Conservation (phyloP, 2,888 invertebrate genomes). For the Ariolimax columbianus region DNA sequence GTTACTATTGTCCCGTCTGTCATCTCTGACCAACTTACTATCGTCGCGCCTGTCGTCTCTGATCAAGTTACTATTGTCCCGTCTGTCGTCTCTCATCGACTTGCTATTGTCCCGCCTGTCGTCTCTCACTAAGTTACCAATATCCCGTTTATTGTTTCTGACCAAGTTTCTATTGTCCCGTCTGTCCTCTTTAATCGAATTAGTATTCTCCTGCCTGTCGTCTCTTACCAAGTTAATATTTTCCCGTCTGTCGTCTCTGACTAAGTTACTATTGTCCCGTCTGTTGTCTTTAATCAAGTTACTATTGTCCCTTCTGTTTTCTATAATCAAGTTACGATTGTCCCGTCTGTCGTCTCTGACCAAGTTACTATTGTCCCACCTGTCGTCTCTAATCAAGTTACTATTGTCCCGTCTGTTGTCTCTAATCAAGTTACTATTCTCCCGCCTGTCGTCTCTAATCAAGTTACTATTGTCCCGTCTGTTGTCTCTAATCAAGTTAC, state of each 20-base stretch:
- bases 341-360: background rate
- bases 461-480: background rate
- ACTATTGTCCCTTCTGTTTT: background rate
- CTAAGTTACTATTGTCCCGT: background rate
- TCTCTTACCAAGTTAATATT: background rate
- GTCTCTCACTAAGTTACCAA: background rate
- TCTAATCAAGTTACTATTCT: background rate
- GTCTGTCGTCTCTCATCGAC: background rate
- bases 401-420: background rate
- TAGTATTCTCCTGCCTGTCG: background rate
- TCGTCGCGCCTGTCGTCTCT: background rate
- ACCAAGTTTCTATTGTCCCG: background rate
- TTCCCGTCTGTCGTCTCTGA: background rate
- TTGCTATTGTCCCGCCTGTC: background rate
- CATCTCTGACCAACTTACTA: background rate
- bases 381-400: slow-evolving; percentile 5
- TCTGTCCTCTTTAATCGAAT: background rate
- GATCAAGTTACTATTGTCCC: background rate
- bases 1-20: background rate
- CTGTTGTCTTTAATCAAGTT: background rate
- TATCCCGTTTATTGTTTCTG: background rate
- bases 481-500: background rate
- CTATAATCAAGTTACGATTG: background rate
- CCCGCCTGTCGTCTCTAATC: background rate
- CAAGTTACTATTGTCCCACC: background rate